Percentiles rank a stretch among this genome's conserved stretches.
These are phyloP conservation scores for Poecile montanus DNA, from an alignment of 2,797 vertebrate genomes.

Conservation along the genomic window DNA sequence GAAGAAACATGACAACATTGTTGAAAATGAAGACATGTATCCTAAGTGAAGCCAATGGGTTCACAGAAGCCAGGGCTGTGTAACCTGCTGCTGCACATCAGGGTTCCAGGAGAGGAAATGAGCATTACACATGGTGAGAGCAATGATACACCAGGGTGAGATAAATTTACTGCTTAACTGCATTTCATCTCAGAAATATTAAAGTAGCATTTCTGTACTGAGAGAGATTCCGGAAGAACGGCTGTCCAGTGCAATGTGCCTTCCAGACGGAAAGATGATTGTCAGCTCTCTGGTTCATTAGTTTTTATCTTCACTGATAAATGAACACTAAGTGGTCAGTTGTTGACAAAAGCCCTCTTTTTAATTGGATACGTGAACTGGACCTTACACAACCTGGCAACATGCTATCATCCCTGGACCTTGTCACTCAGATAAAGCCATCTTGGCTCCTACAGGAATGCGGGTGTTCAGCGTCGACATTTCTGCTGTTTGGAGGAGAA, in stretches of 20 bases:
- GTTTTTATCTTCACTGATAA: constrained; percentile 50
- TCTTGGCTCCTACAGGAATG: background rate
- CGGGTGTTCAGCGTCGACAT: background rate
- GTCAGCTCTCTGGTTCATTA: constrained; percentile 22
- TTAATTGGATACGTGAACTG: constrained; percentile 54
- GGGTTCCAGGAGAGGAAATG: constrained; percentile 64
- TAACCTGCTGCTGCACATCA: constrained; percentile 62
- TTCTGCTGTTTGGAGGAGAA: background rate
- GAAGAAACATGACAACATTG: constrained; percentile 68
- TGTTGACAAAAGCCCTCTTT: constrained; percentile 54
- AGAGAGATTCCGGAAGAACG: background rate
- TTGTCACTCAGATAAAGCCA: constrained; percentile 45
- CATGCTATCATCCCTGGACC: constrained; percentile 27
- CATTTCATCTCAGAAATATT: constrained; percentile 18
- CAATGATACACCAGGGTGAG: constrained; percentile 49
- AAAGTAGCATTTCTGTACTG: constrained; percentile 26
- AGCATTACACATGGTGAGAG: constrained; percentile 34
- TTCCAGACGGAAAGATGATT: constrained; percentile 31
- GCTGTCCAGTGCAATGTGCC: background rate
- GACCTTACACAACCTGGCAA: constrained; percentile 53
- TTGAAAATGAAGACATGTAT: constrained; percentile 60
- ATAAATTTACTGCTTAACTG: constrained; percentile 51
- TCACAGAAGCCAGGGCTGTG: constrained; percentile 34
- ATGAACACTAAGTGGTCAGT: constrained; percentile 14
- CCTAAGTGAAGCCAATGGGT: constrained; percentile 22